These are phyloP conservation scores for Cremastinae sp. DNA, from an alignment of 2,888 invertebrate genomes.

Conservation along the genomic window DNA sequence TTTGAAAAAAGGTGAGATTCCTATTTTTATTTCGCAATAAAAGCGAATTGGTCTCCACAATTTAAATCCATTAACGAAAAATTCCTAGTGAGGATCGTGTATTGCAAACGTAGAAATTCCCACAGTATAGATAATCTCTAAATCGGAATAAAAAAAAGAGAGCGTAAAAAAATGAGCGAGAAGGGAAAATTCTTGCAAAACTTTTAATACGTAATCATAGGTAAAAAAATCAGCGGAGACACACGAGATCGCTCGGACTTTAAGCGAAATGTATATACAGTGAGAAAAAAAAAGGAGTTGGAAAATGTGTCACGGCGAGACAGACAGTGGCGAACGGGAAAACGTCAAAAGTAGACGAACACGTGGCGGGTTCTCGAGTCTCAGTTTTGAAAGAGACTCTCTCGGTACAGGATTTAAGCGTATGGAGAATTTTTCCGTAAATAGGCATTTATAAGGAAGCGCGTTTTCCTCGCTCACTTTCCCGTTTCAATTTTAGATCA, in stretches of 20 bases:
- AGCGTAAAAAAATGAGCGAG: not conserved
- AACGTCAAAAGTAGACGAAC: not conserved
- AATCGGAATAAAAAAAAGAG: not conserved
- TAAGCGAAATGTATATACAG: not conserved
- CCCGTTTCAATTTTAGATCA: constrained; percentile 46
- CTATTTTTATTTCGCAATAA: not conserved
- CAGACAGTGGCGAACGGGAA: not conserved
- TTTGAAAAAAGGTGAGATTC: too few species aligned
- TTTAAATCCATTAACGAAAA: constrained; percentile 27
- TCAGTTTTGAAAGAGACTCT: not conserved
- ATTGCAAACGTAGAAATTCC: not conserved
- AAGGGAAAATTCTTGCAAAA: constrained; percentile 25
- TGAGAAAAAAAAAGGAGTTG: constrained; percentile 10
- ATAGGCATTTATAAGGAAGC: constrained; percentile 54
- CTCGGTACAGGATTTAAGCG: constrained; percentile 35
- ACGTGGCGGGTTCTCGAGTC: not conserved
- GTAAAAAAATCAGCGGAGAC: constrained; percentile 9
- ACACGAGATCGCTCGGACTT: too few species aligned
- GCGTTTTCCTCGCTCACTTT: constrained; percentile 58
- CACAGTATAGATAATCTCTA: constrained; percentile 11
- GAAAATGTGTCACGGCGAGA: constrained; percentile 10
- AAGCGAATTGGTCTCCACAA: not conserved
- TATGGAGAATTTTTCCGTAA: constrained; percentile 45
- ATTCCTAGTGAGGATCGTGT: not conserved
- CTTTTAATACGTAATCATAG: constrained; percentile 39